Conservation (phyloP, 2,888 invertebrate genomes). For the Hartigia nigra region DNA sequence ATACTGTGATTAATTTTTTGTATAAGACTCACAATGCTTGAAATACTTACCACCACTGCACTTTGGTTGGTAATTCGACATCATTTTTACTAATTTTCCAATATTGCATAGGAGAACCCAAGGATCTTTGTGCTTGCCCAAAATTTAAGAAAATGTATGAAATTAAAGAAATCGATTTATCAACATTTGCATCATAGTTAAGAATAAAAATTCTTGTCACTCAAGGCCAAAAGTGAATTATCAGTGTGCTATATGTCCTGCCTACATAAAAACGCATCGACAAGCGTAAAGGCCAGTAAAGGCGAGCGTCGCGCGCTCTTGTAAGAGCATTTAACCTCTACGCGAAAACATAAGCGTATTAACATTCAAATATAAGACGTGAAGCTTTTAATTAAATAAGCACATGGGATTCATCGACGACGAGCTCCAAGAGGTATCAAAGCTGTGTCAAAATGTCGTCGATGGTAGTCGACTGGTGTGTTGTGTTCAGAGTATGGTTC, state of each 20-base stretch:
- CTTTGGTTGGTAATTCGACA: not conserved
- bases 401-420: constrained; percentile 74
- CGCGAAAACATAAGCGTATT: not conserved
- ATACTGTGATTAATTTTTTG: too few species aligned
- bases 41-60: not conserved
- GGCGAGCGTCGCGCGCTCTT: not conserved
- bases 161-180: not conserved
- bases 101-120: not conserved
- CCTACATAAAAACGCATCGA: not conserved
- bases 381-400: constrained; percentile 10
- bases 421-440: constrained; percentile 75
- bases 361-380: not conserved
- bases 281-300: not conserved
- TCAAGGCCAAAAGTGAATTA: not conserved
- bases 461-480: constrained; percentile 74
- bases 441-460: constrained; percentile 73
- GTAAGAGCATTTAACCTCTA: not conserved
- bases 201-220: not conserved
- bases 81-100: not conserved
- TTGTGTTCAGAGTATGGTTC: constrained; percentile 74
- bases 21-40: not conserved
- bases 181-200: not conserved
- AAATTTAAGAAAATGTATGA: not conserved
- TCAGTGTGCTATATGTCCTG: not conserved
- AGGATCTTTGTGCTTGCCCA: not conserved